phyloP scores from a whole-genome alignment of 2,797 vertebrate genomes.

The Scomberomorus guttatus region DNA sequence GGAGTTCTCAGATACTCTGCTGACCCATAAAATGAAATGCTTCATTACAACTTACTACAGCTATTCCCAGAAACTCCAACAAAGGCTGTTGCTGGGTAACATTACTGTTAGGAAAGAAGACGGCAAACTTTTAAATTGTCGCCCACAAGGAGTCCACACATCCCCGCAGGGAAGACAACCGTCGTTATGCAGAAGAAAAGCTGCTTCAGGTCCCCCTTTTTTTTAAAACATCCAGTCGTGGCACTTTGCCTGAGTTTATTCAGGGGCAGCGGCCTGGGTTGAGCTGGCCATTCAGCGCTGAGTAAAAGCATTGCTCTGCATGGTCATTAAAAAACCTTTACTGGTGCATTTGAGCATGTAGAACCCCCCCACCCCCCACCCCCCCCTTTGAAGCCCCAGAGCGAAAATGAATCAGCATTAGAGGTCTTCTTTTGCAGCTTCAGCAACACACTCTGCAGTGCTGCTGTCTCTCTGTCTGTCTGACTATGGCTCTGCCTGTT shows the following conservation, averaged over 20 bases:
- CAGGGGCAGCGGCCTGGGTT: constrained; percentile 9
- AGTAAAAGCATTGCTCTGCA: constrained; percentile 49
- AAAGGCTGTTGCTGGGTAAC: constrained; percentile 60
- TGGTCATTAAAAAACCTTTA: constrained; percentile 40
- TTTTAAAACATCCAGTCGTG: constrained; percentile 35
- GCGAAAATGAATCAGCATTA: constrained; percentile 54
- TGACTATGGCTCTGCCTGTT: constrained; percentile 65
- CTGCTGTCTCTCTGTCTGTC: constrained; percentile 27
- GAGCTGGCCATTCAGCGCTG: constrained; percentile 47
- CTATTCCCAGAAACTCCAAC: constrained; percentile 52
- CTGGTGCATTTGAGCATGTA: constrained; percentile 37
- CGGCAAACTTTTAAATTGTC: constrained; percentile 35
- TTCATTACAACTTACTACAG: neutral
- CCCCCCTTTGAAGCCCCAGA: constrained; percentile 18
- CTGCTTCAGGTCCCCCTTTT: constrained; percentile 24
- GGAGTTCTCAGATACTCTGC: constrained; percentile 15
- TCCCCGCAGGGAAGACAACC: constrained; percentile 30
- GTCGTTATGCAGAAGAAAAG: constrained; percentile 46
- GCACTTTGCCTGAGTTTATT: constrained; percentile 61
- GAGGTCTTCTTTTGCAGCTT: constrained; percentile 57
- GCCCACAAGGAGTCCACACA: constrained; percentile 27
- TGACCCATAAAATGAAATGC: constrained; percentile 7
- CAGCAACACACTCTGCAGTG: constrained; percentile 34
- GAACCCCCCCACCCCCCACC: constrained; percentile 3
- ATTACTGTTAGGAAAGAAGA: constrained; percentile 12